Conservation (phyloP, 1,140 invertebrate genomes). For the Heterodera carotae region DNA sequence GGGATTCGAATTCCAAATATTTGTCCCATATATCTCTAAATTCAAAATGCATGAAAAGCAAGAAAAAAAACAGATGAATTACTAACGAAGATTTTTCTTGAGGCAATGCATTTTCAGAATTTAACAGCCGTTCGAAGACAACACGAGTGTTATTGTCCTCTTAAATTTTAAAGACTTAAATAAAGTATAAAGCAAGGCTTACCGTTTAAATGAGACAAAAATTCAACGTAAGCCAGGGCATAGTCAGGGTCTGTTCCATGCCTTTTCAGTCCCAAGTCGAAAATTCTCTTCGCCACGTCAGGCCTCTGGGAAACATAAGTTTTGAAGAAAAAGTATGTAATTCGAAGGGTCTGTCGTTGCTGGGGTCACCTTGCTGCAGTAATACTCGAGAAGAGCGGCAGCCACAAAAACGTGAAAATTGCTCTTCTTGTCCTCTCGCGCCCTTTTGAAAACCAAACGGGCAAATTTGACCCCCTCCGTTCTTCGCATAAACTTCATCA, state of each 20-base stretch:
- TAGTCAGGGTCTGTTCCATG: slow-evolving; percentile 91
- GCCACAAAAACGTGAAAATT: slow-evolving; percentile 92
- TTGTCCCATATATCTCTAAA: slow-evolving; percentile 93
- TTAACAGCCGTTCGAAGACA: slow-evolving; percentile 91
- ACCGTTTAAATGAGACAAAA: slow-evolving; percentile 95
- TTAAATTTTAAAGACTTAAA: slow-evolving; percentile 66
- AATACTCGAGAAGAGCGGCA: slow-evolving; percentile 97
- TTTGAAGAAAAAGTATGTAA: too few relatives aligned
- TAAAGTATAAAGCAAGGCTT: slow-evolving; percentile 58
- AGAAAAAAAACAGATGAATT: slow-evolving; percentile 14
- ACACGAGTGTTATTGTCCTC: slow-evolving; percentile 99
- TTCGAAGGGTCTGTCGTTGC: too few relatives aligned
- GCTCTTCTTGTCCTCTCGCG: slow-evolving; percentile 83
- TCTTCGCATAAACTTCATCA: slow-evolving; percentile 95
- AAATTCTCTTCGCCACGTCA: slow-evolving; percentile 95
- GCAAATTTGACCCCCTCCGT: slow-evolving; percentile 97
- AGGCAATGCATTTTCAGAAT: slow-evolving; percentile 84
- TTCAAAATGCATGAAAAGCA: slow-evolving; percentile 55
- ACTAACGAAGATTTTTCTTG: slow-evolving; percentile 87
- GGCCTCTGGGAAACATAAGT: slow-evolving; percentile 75
- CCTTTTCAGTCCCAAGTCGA: slow-evolving; percentile 95
- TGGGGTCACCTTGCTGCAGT: slow-evolving; percentile 81
- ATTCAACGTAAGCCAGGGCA: slow-evolving; percentile 91
- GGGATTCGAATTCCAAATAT: slow-evolving; percentile 96
- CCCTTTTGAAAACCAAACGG: slow-evolving; percentile 87